These are phyloP conservation scores for Drosophila setifemur DNA, from an alignment of 1,140 invertebrate species.

Conservation along the genomic window DNA sequence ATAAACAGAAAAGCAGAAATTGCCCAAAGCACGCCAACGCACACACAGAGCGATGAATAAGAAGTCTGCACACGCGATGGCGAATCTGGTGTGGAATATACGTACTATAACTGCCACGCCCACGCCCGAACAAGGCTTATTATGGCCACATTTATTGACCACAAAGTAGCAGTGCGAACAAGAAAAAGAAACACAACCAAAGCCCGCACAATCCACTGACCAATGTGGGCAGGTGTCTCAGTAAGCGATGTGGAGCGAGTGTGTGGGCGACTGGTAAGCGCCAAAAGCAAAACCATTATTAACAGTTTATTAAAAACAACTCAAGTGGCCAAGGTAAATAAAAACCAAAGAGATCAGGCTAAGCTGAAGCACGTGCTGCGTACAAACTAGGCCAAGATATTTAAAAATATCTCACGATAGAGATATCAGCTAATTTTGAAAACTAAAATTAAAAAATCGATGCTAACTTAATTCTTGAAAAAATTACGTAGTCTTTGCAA, in stretches of 20 bases:
- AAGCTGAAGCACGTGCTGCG: conserved; percentile 56
- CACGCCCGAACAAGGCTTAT: conserved; percentile 35
- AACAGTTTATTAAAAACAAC: conserved; percentile 58
- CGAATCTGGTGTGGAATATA: conserved; percentile 11
- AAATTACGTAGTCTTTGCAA: too few species aligned
- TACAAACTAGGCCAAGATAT: conserved; percentile 10
- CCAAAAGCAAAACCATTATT: conserved; percentile 58
- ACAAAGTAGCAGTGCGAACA: conserved; percentile 19
- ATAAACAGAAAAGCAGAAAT: conserved; percentile 31
- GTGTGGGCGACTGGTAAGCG: conserved; percentile 23
- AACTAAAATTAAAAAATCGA: background rate
- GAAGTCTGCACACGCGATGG: conserved; percentile 43
- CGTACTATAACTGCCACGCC: conserved; percentile 37
- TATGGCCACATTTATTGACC: conserved; percentile 39
- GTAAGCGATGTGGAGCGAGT: background rate
- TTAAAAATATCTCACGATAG: too few species aligned
- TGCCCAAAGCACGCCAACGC: conserved; percentile 52
- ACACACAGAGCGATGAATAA: conserved; percentile 2
- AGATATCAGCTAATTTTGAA: background rate
- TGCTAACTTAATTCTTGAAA: too few species aligned
- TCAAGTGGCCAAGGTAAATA: conserved; percentile 31
- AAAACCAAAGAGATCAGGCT: conserved; percentile 31
- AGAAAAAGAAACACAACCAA: conserved; percentile 1
- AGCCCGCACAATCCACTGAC: background rate
- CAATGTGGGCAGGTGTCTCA: conserved; percentile 42